Conservation (phyloP, 2,888 invertebrate genomes). For the Acrocera orbiculus region DNA sequence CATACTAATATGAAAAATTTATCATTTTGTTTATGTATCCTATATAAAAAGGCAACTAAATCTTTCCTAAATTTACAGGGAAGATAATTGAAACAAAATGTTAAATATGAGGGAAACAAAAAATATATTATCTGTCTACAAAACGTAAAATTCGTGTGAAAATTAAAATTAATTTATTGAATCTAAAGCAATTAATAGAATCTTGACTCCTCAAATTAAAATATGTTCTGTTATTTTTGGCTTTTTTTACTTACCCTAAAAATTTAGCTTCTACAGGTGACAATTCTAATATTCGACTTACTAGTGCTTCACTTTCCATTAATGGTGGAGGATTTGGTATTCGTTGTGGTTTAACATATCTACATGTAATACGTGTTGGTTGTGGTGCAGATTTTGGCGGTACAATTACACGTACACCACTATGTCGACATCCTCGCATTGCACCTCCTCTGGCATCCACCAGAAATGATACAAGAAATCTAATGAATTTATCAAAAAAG, state of each 20-base stretch:
- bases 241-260: constrained; percentile 54
- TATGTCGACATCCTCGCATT: constrained; percentile 96
- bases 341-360: constrained; percentile 55
- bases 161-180: no score
- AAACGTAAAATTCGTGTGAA: no score
- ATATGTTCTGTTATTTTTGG: background rate
- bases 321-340: constrained; percentile 75
- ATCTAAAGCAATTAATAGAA: no score
- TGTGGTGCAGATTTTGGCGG: constrained; percentile 90
- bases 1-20: no score
- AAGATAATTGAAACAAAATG: no score
- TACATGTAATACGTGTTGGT: constrained; percentile 92
- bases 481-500: constrained; percentile 30
- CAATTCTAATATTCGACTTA: constrained; percentile 83
- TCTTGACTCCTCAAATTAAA: no score
- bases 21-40: no score
- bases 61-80: no score
- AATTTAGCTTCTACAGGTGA: constrained; percentile 94
- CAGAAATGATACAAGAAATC: constrained; percentile 96
- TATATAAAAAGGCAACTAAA: no score
- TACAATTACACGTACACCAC: constrained; percentile 90
- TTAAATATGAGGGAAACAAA: no score
- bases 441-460: constrained; percentile 98
- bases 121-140: no score
- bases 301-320: constrained; percentile 96